Evolutionary conservation across 2,113 vertebrate species (phyloP), one percentile per base, ranked within the genome.

Genomic region (Rhegmatorhina hoffmannsi): DNA sequence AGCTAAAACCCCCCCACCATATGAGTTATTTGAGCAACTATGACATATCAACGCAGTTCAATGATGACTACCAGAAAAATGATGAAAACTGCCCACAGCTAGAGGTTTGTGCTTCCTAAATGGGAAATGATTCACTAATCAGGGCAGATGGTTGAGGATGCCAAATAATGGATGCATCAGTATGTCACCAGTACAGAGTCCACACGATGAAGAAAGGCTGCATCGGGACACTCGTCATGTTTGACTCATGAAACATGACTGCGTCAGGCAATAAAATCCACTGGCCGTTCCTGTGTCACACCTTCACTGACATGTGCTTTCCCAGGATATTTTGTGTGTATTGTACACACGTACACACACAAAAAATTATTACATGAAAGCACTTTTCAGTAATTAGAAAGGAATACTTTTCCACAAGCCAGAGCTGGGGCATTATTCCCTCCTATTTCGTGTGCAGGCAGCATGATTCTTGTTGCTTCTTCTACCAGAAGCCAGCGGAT

Each of bases 381-480:
- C 60, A 68, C 46, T 93, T 90, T 43, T 24, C 80, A 76, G 83
- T 68, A 75, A 89, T 79, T 75, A 79, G 77, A 68, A 84, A 90
- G 83, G 66, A 94, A 79, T 79, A 58, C 26, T 62, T 74, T 94
- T 79, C 82, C 90, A 72, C 29, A 75, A 88, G 83, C 47, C 90
- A 92, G 88, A 46, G 58, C 21, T 28, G 55, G 58, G 68, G n/a
- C 52, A 60, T 74, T 78, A 74, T 53, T 92, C 69, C 83, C 36
- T 87, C 53, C 53, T 64, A 49, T n/a, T 84, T 25, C 2, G 0
- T 29, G 46, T 4, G 1, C 43, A 69, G 64, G 73, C 38, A 93
- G 88, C 0, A 0, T 2, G 3, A 55, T n/a, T 92, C 64, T 79
- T 11, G 10, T 73, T 68, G 38, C 31, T 86, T 56, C 69, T 90